Evolutionary conservation across 2,113 vertebrate genomes (phyloP), one percentile per base, ranked within the genome.

Genomic region (Cepphus grylle): DNA sequence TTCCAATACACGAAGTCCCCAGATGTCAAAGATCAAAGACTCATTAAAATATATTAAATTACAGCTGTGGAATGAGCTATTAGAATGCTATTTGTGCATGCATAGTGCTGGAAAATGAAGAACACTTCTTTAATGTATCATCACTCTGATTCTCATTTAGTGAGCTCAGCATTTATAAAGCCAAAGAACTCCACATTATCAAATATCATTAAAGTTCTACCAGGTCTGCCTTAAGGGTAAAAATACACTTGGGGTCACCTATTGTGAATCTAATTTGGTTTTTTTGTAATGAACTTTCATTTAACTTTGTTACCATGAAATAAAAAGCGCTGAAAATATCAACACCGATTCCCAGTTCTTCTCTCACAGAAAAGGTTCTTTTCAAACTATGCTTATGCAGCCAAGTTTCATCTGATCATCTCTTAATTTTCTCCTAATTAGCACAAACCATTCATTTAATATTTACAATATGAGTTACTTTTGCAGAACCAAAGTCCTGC

Each of bases 41-140:
- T 91, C 47, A 71, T 90, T 93, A 90, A 85, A 90, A 95, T 80
- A 80, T 49, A 88, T 82, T 73, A 82, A 90, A 82, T 94, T 90
- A 91, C 40, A 82, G 38, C 27, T 86, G 55, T 34, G 7, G 61
- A 94, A 67, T 72, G 45, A 87, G 70, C 30, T 77, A 73, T 90
- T 77, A 91, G 56, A 94, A 88, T 79, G 40, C 12, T 91, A 76
- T 89, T 89, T 91, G 61, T 82, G 77, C 10, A 58, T 76, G 70
- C 81, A 87, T 13, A 79, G 70, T 69, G 7, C 36, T 79, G 32
- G 43, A 85, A 95, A 93, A 65, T 17, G 4, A 93, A 80, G 66
- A 96, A 49, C 38, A 34, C 38, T 69, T 78, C 58, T 55, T 89
- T 80, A 90, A 90, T 80, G 74, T 56, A 72, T 80, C 63, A 86